Evolutionary conservation across 2,113 vertebrate species (phyloP).

Genomic region (Galemys pyrenaicus): DNA sequence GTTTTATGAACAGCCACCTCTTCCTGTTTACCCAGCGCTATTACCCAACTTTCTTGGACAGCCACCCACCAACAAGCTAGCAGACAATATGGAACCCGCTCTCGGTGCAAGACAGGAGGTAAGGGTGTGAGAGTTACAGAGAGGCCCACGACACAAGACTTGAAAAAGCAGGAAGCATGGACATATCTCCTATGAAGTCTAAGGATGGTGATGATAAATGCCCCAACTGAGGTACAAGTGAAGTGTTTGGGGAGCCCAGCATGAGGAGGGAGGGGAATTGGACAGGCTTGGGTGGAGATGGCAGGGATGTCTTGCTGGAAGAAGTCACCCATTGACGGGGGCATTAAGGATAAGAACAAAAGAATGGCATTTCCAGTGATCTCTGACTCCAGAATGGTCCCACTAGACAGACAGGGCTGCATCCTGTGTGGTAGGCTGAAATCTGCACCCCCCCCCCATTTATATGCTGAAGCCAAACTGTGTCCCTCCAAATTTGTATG

Average conservation of each 20-base stretch:
- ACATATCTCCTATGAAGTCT: not conserved
- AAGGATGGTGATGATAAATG: not conserved
- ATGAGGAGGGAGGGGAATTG: not conserved
- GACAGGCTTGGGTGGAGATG: not conserved
- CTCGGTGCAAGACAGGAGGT: not conserved
- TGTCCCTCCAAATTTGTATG: not conserved
- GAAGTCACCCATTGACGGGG: not conserved
- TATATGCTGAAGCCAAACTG: not conserved
- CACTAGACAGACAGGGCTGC: not conserved
- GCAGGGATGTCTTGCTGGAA: not conserved
- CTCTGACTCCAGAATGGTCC: not conserved
- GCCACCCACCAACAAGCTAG: not conserved
- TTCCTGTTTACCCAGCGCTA: constrained; percentile 48
- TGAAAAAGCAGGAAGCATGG: rapidly evolving
- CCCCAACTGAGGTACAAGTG: not conserved
- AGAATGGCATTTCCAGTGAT: not conserved
- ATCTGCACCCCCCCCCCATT: not conserved
- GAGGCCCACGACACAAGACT: not conserved
- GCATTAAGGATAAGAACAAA: not conserved
- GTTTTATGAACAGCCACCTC: not conserved
- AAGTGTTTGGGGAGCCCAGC: not conserved
- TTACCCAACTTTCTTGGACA: constrained; percentile 38
- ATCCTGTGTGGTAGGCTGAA: not conserved
- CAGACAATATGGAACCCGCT: not conserved
- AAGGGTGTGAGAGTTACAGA: not conserved